Evolutionary conservation across 2,888 invertebrate genomes (phyloP), one percentile per base, ranked within the genome.

Genomic region (Abrostola triplasia): DNA sequence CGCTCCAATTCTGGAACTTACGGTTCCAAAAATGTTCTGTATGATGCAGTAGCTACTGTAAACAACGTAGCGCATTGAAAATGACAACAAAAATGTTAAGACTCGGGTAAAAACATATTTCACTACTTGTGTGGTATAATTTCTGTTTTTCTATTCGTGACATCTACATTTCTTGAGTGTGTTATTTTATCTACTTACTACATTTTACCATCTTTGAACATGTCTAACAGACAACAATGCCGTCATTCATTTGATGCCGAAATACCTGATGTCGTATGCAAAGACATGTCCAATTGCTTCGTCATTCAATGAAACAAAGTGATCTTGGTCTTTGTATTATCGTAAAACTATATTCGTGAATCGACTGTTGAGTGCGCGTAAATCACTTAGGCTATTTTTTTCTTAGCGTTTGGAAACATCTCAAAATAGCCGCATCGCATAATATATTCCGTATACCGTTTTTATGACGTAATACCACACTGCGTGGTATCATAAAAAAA

Each of bases 361-460:
- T 85, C 84, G 81, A 82, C 82, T 82, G 84, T 83, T 87, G 82
- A 86, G 84, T 86, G 84, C 81, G 83, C 87, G 88, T 92, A 90
- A 92, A 92, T 90, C 92, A 87, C 85, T 87, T 86, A 82, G 74
- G 83, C 83, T 89, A 90, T 91, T 91, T 91, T 89, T 91, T 91
- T 85, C 82, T 79, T 86, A 73, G 79, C 85, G 80, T 86, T 85
- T 79, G 82, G 82, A 86, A 88, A 87, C 86, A 80, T 88, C 88
- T 87, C 66, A 86, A 90, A 91, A 92, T 92, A 92, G 84, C 88
- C 76, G n/a, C n/a, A n/a, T n/a, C n/a, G n/a, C n/a, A n/a, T n/a
- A n/a, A n/a, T n/a, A n/a, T n/a, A 83, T 85, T 85, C 83, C 83
- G 83, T 88, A 80, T 71, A 60, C 65, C 85, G 82, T 77, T 76